Base-by-base conservation (phyloP, 2,888 invertebrate genomes). In the Erebia epiphron region DNA sequence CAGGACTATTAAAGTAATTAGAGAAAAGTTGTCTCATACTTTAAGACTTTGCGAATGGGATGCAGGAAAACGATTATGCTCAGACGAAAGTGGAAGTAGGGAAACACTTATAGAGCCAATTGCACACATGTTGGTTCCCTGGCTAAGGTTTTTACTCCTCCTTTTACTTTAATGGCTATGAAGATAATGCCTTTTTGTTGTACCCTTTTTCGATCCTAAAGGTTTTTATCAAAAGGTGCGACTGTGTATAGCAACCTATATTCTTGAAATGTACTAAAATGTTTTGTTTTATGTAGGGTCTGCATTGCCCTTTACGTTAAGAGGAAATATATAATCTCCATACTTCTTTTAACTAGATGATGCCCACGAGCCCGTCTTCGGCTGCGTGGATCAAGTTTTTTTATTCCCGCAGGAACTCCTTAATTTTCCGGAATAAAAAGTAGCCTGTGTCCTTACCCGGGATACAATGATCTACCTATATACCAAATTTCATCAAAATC, bases 81-180 rank as follows among this genome's bases (percentile, higher is more conserved):
- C 80, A 81, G 80, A 61, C 70, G 75, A 78, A 79, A 77, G 79
- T 67, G 43, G 67, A 46, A 60, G 66, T 78, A 77, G 81, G 80
- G 81, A 84, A 86, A 83, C 83, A 84, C 83, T 88, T 83, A 83
- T 83, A 83, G 83, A 86, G 84, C 84, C 88, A 86, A 89, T 90
- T 85, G 86, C 83, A 86, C 87, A 89, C 83, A 85, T 90, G 89
- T 80, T 80, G 79, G 82, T 85, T 88, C 86, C 86, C 81, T 76
- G 77, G 80, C 79, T 61, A 78, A 75, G 77, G 76, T 75, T 83
- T 83, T 80, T 81, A 79, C 67, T 75, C 80, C 80, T 80, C 78
- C 78, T 84, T 86, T 83, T 80, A 81, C 79, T 79, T 80, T 79
- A 75, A 69, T 77, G 78, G 52, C 65, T 41, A 60, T 57, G 65